Evolutionary conservation across 1,140 invertebrate species (phyloP).

Genomic region (Plectus sambesii): DNA sequence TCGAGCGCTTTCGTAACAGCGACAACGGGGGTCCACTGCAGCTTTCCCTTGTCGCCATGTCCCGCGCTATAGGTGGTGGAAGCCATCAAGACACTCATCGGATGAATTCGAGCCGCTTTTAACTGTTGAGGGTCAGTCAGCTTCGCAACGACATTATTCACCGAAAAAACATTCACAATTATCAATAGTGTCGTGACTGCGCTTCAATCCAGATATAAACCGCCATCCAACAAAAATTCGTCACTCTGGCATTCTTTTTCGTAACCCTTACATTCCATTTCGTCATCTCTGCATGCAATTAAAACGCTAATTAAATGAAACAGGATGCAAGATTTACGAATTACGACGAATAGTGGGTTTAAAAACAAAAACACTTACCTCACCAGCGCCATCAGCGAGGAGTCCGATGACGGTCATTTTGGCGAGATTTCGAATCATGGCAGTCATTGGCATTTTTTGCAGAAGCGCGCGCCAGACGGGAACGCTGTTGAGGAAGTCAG

Average conservation of each 20-base stretch:
- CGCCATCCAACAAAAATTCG: no score
- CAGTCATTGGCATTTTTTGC: slow-evolving; percentile 52
- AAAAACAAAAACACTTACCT: no score
- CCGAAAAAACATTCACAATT: slow-evolving; percentile 11
- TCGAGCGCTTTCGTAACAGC: no score
- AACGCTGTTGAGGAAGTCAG: slow-evolving; percentile 55
- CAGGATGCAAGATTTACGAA: no score
- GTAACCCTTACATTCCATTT: no score
- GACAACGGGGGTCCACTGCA: no score
- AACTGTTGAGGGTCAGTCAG: slow-evolving; percentile 48
- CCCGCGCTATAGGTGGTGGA: slow-evolving; percentile 52
- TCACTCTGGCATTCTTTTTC: no score
- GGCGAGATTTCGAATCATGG: slow-evolving; percentile 55
- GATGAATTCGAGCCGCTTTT: slow-evolving; percentile 50
- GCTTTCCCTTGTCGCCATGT: slow-evolving; percentile 51
- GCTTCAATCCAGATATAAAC: slow-evolving; percentile 56
- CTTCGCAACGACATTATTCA: slow-evolving; percentile 22
- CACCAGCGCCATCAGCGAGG: slow-evolving; percentile 43
- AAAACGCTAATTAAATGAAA: no score
- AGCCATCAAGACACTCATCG: slow-evolving; percentile 52
- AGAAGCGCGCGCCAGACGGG: slow-evolving; percentile 57
- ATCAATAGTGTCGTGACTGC: slow-evolving; percentile 54
- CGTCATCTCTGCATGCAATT: no score
- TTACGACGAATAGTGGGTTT: no score
- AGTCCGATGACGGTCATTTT: slow-evolving; percentile 57